Evolutionary conservation across 2,888 invertebrate species (phyloP).

Genomic region (Podotricha telesiphe): DNA sequence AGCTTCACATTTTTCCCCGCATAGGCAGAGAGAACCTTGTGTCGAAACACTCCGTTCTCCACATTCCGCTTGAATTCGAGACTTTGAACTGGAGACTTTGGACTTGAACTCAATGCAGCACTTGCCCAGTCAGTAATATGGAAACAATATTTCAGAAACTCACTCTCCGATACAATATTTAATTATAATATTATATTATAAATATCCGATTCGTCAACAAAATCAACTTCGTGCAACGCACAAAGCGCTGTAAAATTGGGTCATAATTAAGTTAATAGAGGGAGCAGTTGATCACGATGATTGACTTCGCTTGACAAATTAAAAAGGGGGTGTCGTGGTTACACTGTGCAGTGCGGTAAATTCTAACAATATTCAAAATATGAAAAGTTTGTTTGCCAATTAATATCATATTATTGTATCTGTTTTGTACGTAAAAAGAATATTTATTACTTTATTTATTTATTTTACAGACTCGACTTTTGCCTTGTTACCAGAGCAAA

Average conservation of each 20-base stretch:
- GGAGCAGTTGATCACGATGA: slow-evolving; percentile 56
- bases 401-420: background rate
- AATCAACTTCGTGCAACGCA: slow-evolving; percentile 29
- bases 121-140: too few species aligned
- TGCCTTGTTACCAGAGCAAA: too few species aligned
- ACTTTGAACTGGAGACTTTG: too few species aligned
- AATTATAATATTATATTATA: background rate
- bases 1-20: too few species aligned
- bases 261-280: slow-evolving; percentile 66
- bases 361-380: background rate
- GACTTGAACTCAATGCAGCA: too few species aligned
- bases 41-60: too few species aligned
- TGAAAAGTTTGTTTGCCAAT: background rate
- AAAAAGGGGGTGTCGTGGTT: slow-evolving; percentile 62
- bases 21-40: too few species aligned
- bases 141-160: too few species aligned
- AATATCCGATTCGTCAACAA: slow-evolving; percentile 11
- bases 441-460: too few species aligned
- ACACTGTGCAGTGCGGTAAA: slow-evolving; percentile 8
- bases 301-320: slow-evolving; percentile 74
- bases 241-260: slow-evolving; percentile 47
- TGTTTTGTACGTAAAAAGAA: background rate
- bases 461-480: too few species aligned
- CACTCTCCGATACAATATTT: background rate
- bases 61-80: too few species aligned